A percentile compares a stretch with the other conserved stretches of the same genome.
Evolutionary conservation across 2,797 vertebrate genomes (phyloP).

Genomic region (Distichodus sexfasciatus): DNA sequence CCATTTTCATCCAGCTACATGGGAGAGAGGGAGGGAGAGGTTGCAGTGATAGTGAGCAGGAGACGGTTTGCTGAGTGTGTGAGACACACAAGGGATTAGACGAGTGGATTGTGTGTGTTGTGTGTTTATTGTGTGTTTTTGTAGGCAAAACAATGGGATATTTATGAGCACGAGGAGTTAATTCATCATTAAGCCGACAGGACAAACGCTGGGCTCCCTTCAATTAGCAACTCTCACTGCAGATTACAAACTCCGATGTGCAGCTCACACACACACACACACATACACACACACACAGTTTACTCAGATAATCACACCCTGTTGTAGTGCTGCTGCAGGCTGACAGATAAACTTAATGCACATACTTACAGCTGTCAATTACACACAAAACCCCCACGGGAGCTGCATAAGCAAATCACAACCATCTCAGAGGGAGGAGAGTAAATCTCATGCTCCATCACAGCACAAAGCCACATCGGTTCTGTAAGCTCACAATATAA

Average conservation of each 20-base stretch:
- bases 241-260: neutral
- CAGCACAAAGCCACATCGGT: too few relatives aligned
- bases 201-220: neutral
- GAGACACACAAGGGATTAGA: neutral
- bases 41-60: constrained; percentile 1
- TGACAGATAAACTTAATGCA: too few relatives aligned
- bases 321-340: too few relatives aligned
- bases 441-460: too few relatives aligned
- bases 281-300: neutral
- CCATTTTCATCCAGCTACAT: constrained; percentile 7
- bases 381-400: too few relatives aligned
- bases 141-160: constrained; percentile 4
- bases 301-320: neutral
- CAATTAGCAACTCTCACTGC: neutral
- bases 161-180: constrained; percentile 10
- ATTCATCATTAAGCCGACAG: constrained; percentile 17
- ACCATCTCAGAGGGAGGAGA: too few relatives aligned
- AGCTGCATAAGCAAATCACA: too few relatives aligned
- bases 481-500: too few relatives aligned
- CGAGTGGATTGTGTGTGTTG: constrained; percentile 6
- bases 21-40: constrained; percentile 7
- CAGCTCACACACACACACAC: neutral
- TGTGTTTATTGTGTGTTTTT: too few relatives aligned
- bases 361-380: too few relatives aligned
- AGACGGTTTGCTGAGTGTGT: neutral